Conservation (phyloP, 2,888 invertebrate species). For the Enoplolaimus lenunculus region DNA sequence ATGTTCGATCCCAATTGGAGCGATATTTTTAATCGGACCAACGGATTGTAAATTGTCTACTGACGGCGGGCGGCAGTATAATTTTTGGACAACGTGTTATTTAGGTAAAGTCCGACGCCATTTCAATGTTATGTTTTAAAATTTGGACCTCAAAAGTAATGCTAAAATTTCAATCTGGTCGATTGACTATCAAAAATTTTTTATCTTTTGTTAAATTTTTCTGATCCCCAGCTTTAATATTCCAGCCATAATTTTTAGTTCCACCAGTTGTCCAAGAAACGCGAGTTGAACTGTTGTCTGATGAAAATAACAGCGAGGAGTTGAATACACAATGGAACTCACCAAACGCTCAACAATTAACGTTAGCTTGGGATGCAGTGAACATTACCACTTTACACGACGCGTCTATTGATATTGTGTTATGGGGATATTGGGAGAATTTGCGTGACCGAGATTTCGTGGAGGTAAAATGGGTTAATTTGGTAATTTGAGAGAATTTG, state of each 20-base stretch:
- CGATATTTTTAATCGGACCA: conserved; percentile 27
- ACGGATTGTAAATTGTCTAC: conserved; percentile 27
- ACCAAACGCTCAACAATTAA: conserved; percentile 26
- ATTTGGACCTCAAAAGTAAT: no score
- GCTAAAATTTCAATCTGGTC: no score
- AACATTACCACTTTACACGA: conserved; percentile 31
- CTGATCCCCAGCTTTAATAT: no score
- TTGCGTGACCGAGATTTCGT: conserved; percentile 30
- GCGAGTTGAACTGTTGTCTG: not conserved
- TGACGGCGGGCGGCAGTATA: conserved; percentile 30
- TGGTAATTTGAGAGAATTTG: no score
- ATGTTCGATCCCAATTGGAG: conserved; percentile 30
- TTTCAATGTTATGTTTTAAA: no score
- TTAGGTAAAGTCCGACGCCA: no score
- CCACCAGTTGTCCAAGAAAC: not conserved
- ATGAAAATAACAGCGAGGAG: not conserved
- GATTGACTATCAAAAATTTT: no score
- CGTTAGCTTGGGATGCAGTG: conserved; percentile 27
- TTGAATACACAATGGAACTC: not conserved
- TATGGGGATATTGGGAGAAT: conserved; percentile 38
- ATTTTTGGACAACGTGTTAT: conserved; percentile 26
- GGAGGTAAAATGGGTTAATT: no score
- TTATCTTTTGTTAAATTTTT: no score
- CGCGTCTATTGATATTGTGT: conserved; percentile 32
- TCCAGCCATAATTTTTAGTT: no score